Evolutionary conservation across 2,113 vertebrate genomes (phyloP), one percentile per base, ranked within the genome.

Genomic region (Petromus typicus): DNA sequence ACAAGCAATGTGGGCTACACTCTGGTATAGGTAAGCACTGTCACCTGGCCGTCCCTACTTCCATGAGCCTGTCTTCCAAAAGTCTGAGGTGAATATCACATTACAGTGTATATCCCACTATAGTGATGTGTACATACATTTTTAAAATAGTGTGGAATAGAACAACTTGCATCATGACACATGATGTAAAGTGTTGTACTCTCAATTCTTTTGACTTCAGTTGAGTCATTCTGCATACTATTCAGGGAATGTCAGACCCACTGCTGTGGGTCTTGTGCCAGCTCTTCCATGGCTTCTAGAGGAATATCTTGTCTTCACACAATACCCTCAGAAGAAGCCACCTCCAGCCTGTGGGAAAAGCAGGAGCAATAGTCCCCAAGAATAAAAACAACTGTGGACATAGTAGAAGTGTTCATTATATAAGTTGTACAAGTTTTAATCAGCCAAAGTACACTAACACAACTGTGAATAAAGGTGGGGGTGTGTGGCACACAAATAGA

Each of bases 191-290:
- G 17, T 78, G 75, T 54, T 54, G 17, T 23, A 78, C 34, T 54
- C 48, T 54, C 45, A 18, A 4, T 40, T 89, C 45, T 40, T 64
- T 89, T 61, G 18, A 51, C 25, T 22, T 54, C 25, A 5, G 1
- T 45, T 9, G 61, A 14, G 20, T 32, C 3, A 8, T 22, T 18
- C 14, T 27, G 0, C 1, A 7, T 16, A 9, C 23, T 30, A 0
- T 9, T 27, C 7, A 20, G 16, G 10, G 10, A 37, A 37, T 7
- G 1, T 22, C 16, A 40, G 18, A 25, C 25, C 27, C 32, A 16
- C 14, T 13, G 12, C n/a, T 16, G 11, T 40, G 4, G 18, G 30
- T 32, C 12, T 56, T 66, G 7, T 32, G 3, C 27, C 63, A 25
- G 25, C n/a, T 67, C 32, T 59, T 76, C 23, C 13, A 1, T 17